These are phyloP conservation scores for Manis javanica DNA, from an alignment of 2,797 vertebrate species.

Conservation along the genomic window DNA sequence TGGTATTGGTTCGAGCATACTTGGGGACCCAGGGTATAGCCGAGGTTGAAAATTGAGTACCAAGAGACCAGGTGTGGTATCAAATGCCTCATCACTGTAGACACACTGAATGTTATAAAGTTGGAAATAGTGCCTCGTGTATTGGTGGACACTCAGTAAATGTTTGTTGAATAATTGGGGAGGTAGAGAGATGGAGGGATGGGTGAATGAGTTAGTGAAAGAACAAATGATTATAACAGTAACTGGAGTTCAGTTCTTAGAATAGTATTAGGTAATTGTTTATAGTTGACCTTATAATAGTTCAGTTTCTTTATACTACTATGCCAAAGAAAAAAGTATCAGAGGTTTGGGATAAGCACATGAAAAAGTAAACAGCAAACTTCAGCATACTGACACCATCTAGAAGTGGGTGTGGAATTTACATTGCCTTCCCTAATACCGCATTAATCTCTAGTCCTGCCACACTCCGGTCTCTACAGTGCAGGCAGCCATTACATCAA, in stretches of 20 bases:
- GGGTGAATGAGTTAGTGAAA: not conserved
- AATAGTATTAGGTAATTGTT: not conserved
- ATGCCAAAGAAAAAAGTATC: not conserved
- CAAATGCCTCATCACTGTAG: rapidly evolving
- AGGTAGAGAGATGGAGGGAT: not conserved
- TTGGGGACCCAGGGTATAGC: not conserved
- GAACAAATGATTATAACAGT: not conserved
- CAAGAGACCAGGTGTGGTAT: not conserved
- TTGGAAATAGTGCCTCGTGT: not conserved
- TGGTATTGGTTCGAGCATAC: not conserved
- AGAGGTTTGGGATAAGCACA: not conserved
- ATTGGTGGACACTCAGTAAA: not conserved
- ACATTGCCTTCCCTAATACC: not conserved
- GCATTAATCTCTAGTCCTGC: not conserved
- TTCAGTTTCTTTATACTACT: not conserved
- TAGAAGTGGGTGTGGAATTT: slow-evolving; percentile 17
- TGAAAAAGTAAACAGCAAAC: not conserved
- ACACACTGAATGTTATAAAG: not conserved
- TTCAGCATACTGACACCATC: not conserved
- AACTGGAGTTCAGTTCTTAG: not conserved
- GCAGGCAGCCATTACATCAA: not conserved
- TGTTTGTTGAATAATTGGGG: not conserved
- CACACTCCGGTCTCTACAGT: not conserved
- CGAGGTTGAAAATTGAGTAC: not conserved
- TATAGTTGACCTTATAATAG: not conserved